Percentiles rank a stretch among this genome's conserved stretches.
phyloP scores from a whole-genome alignment of 2,113 vertebrate species.

The Platysteira castanea region DNA sequence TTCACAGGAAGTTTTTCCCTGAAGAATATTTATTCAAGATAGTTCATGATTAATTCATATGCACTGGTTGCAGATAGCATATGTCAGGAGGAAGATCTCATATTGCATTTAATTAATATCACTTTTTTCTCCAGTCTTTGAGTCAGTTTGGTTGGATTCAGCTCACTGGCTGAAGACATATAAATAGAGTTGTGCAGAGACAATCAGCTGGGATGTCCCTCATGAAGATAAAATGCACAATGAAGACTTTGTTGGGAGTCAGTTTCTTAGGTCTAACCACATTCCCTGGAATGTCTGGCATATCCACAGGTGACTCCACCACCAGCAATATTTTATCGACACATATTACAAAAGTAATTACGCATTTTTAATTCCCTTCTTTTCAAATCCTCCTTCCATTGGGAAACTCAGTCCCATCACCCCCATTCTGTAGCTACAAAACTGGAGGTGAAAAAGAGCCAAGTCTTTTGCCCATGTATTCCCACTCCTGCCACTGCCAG shows the following conservation, averaged over 20 bases:
- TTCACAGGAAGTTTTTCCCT: background rate
- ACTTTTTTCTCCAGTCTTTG: background rate
- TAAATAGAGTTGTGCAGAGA: background rate
- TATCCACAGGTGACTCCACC: background rate
- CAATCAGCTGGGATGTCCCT: background rate
- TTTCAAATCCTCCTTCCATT: background rate
- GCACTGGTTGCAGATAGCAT: background rate
- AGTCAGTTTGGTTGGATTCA: background rate
- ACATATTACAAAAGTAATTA: background rate
- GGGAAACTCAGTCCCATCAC: background rate
- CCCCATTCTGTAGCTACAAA: background rate
- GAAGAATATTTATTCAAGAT: background rate
- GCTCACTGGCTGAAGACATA: background rate
- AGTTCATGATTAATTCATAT: background rate
- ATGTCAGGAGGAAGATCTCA: background rate
- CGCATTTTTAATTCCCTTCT: background rate
- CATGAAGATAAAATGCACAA: background rate
- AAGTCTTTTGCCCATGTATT: background rate
- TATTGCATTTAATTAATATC: background rate
- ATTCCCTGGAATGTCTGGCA: background rate
- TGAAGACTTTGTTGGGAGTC: background rate
- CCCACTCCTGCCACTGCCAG: background rate
- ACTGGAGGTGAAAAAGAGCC: background rate
- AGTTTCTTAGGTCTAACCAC: background rate
- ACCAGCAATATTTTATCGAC: background rate